Conservation (phyloP, 2,797 vertebrate species). For the Champsocephalus esox region DNA sequence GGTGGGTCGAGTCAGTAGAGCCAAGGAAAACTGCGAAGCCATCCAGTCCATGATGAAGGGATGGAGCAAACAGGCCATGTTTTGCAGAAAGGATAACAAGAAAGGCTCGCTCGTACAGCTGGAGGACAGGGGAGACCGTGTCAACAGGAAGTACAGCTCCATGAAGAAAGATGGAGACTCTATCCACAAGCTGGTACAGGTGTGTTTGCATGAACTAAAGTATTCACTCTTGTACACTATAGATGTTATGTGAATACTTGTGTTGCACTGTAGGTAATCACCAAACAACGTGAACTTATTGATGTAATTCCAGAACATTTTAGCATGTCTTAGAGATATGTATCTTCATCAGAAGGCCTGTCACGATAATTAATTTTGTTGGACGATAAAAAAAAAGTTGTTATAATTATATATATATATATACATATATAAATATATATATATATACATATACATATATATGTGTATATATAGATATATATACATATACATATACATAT, state of each 20-base stretch:
- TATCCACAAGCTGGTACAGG: slow-evolving; percentile 86
- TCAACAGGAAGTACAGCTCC: slow-evolving; percentile 80
- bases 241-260: background rate
- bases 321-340: background rate
- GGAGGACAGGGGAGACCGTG: slow-evolving; percentile 82
- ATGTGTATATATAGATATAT: no score
- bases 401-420: no score
- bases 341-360: background rate
- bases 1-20: slow-evolving; percentile 73
- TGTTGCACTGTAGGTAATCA: slow-evolving; percentile 1
- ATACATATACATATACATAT: no score
- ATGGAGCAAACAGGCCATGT: slow-evolving; percentile 83
- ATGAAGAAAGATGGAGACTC: slow-evolving; percentile 81
- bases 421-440: no score
- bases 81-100: slow-evolving; percentile 85
- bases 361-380: no score
- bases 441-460: no score
- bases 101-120: slow-evolving; percentile 81
- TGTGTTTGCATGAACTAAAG: slow-evolving; percentile 50
- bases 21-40: slow-evolving; percentile 80
- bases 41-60: slow-evolving; percentile 82
- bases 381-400: no score
- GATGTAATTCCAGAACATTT: slow-evolving; percentile 3
- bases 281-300: background rate
- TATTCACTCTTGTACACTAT: slow-evolving; percentile 1